Base-by-base conservation (phyloP, 1,140 invertebrate genomes). In the Holcopasites calliopsidis region DNA sequence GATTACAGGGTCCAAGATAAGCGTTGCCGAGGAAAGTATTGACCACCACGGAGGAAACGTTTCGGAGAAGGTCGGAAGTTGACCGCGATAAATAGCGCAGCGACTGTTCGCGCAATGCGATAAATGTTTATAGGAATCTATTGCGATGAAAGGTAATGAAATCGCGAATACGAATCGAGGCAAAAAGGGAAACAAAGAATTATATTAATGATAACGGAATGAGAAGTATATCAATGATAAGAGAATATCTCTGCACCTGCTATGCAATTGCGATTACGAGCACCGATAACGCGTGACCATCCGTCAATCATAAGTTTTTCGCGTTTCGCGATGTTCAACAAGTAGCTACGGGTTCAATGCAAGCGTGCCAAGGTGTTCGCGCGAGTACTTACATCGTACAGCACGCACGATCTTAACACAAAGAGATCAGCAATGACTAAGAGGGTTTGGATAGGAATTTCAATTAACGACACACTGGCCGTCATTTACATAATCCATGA, bases 401-500 rank as follows among this genome's bases (percentile, higher is more conserved):
- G 44, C 58, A 71, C 33, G 13, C 52, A 54, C 16, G 44, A 31
- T 7, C 26, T 21, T 62, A 21, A 21, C 40, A 61, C 23, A 55
- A 66, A 66, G 71, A 55, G 49, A 47, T 42, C 16, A 26, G 3
- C 3, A 38, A 55, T 55, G 71, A 74, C 71, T 66, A 74, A 74
- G 21, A 23, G 3, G 11, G n/a, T n/a, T 23, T 23, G 21, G n/a
- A 1, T 0, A 11, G 40, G 18, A 66, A 74, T 28, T 57, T 33
- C 16, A 74, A 74, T 74, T 54, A 35, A 28, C 38, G 21, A 31
- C n/a, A n/a, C 11, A n/a, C 50, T 66, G 11, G 38, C 31, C 26
- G 26, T 18, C 4, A 66, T 74, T 74, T 74, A 66, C 50, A 74
- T 74, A 66, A 74, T 47, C 50, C n/a, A 74, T 74, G 71, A 74